phyloP scores from a whole-genome alignment of 2,113 vertebrate species.

The Lamprotornis superbus region DNA sequence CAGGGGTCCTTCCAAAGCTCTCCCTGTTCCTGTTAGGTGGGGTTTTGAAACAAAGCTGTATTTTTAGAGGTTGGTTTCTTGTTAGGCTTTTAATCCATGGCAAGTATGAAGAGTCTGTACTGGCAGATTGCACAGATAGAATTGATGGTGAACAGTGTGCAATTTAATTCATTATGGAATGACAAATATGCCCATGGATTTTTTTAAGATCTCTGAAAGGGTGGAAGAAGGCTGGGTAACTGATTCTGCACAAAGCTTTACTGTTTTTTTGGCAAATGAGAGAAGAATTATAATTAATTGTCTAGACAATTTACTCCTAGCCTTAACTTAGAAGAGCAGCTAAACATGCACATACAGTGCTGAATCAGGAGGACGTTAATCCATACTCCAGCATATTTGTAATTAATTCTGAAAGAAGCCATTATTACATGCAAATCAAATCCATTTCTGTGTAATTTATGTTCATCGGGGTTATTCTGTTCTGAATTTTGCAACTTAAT shows the following conservation, averaged over 20 bases:
- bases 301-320: not conserved
- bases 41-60: not conserved
- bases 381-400: slow-evolving; percentile 29
- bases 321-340: not conserved
- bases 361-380: slow-evolving; percentile 11
- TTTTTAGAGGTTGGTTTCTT: not conserved
- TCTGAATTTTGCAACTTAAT: not conserved
- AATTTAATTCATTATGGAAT: not conserved
- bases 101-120: not conserved
- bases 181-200: not conserved
- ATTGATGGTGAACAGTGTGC: not conserved
- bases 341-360: not conserved
- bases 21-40: not conserved
- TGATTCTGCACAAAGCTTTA: not conserved
- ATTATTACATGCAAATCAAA: slow-evolving; percentile 37
- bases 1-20: not conserved
- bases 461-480: not conserved
- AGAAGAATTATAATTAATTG: not conserved
- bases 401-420: slow-evolving; percentile 39
- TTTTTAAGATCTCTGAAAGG: not conserved
- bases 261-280: not conserved
- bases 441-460: not conserved
- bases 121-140: not conserved
- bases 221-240: not conserved
- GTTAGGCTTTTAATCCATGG: not conserved